These are phyloP conservation scores for Podiceps cristatus DNA, from an alignment of 2,113 vertebrate genomes.

Conservation along the genomic window DNA sequence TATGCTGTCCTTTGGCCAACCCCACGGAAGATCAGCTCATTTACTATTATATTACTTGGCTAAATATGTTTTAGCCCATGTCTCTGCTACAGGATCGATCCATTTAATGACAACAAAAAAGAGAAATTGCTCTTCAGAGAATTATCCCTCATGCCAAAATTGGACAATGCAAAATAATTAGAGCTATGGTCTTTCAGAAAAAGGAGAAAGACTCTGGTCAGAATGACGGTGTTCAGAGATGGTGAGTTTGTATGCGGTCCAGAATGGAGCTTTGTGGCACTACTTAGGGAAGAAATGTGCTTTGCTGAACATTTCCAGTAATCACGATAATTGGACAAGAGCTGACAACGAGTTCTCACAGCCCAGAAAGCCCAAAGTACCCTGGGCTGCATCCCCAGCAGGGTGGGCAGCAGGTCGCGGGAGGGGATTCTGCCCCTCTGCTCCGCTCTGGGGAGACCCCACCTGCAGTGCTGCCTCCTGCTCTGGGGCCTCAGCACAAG, in stretches of 20 bases:
- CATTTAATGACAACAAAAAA: background rate
- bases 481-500: background rate
- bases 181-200: background rate
- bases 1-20: background rate
- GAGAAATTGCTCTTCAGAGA: background rate
- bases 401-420: background rate
- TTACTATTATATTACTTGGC: background rate
- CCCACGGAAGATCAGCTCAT: background rate
- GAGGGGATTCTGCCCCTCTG: background rate
- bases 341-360: accelerated
- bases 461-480: background rate
- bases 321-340: background rate
- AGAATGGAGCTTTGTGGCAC: background rate
- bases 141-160: background rate
- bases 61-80: background rate
- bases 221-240: background rate
- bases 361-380: accelerated
- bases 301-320: background rate
- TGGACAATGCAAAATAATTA: background rate
- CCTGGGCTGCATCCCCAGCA: background rate
- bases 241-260: background rate
- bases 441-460: background rate
- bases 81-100: background rate
- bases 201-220: background rate
- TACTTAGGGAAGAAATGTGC: background rate